phyloP scores from a whole-genome alignment of 37 sponge, comb jelly and placozoan genomes.

The Mnemiopsis leidyi region DNA sequence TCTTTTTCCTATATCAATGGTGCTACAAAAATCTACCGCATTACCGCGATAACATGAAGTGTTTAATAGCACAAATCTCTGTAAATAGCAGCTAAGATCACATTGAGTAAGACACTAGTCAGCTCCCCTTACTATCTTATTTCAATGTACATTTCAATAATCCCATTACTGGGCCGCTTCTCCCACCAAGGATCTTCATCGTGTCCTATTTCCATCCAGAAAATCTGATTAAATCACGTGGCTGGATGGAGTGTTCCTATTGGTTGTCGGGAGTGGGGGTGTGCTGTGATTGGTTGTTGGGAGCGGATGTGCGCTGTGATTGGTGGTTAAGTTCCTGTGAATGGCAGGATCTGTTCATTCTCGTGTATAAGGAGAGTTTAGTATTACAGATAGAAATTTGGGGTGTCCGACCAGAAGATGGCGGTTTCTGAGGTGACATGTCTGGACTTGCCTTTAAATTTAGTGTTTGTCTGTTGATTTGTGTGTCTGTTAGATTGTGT shows the following conservation, averaged over 20 bases:
- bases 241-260: neutral
- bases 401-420: too few relatives aligned
- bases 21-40: too few relatives aligned
- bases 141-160: neutral
- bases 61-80: too few relatives aligned
- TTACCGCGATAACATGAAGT: too few relatives aligned
- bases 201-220: neutral
- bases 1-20: too few relatives aligned
- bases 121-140: neutral
- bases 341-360: neutral
- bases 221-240: neutral
- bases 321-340: neutral
- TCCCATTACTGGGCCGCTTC: neutral
- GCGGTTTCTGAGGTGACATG: too few relatives aligned
- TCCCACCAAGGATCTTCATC: neutral
- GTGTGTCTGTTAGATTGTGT: neutral
- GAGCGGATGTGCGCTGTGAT: neutral
- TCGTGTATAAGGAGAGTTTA: neutral
- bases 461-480: too few relatives aligned
- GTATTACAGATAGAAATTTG: neutral
- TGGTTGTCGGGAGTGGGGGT: neutral
- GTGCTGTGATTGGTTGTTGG: neutral
- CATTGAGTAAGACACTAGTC: too few relatives aligned
- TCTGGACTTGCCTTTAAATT: too few relatives aligned
- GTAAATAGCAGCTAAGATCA: too few relatives aligned